These are phyloP conservation scores for Atta texana DNA, from an alignment of 1,140 invertebrate genomes.

Conservation along the genomic window DNA sequence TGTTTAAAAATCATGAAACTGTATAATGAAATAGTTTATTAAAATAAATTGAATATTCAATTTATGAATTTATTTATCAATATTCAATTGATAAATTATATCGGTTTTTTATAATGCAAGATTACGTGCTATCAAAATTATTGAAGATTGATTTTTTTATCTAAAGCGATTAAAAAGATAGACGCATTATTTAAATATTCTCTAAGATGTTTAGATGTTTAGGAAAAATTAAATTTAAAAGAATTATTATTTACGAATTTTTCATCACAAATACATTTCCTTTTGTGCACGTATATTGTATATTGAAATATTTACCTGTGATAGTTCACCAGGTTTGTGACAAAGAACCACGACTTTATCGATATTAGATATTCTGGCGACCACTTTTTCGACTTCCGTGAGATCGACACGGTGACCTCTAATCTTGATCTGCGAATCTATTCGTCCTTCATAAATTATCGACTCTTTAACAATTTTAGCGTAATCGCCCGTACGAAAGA, in stretches of 20 bases:
- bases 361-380: constrained; percentile 87
- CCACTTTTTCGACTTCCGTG: constrained; percentile 92
- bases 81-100: not conserved
- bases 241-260: not conserved
- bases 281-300: not conserved
- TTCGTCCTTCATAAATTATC: constrained; percentile 92
- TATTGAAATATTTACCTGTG: constrained; percentile 84
- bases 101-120: not conserved
- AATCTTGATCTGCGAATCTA: constrained; percentile 95
- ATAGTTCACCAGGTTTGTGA: constrained; percentile 91
- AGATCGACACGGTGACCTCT: constrained; percentile 94
- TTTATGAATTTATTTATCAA: not conserved
- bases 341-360: constrained; percentile 91
- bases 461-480: constrained; percentile 91
- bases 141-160: not conserved
- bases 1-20: not conserved
- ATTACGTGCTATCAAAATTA: not conserved
- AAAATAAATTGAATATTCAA: too few species aligned
- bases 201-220: not conserved
- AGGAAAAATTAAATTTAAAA: not conserved
- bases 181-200: not conserved
- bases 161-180: not conserved
- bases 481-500: constrained; percentile 95
- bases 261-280: not conserved
- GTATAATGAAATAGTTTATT: not conserved